phyloP scores from a whole-genome alignment of 1,140 invertebrate species.

The Vollenhovia emeryi region DNA sequence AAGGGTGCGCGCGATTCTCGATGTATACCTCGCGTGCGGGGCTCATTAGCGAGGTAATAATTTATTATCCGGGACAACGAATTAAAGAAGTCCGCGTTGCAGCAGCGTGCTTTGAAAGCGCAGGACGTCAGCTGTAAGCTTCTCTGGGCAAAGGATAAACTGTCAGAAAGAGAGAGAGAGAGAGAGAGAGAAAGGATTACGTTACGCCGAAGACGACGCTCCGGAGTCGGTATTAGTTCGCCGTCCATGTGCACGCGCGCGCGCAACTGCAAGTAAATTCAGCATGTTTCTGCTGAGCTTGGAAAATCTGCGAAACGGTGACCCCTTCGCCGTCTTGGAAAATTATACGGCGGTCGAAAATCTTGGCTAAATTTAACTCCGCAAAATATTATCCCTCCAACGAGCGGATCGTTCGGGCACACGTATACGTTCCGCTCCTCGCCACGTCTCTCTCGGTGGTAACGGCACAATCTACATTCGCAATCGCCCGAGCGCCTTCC shows the following conservation, averaged over 20 bases:
- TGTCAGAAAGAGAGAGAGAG: neutral
- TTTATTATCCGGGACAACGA: slow-evolving; percentile 23
- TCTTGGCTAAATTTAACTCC: slow-evolving; percentile 61
- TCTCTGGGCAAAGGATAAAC: slow-evolving; percentile 34
- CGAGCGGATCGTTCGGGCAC: slow-evolving; percentile 25
- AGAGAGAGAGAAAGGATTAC: slow-evolving; percentile 50
- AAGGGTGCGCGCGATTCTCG: neutral
- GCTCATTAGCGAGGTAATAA: slow-evolving; percentile 22
- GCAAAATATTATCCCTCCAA: slow-evolving; percentile 37
- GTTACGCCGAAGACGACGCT: slow-evolving; percentile 29
- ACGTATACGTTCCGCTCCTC: neutral
- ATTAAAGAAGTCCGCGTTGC: slow-evolving; percentile 35
- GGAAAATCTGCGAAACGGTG: slow-evolving; percentile 53
- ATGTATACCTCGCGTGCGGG: neutral
- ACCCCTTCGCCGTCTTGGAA: slow-evolving; percentile 44
- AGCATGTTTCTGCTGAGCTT: slow-evolving; percentile 54
- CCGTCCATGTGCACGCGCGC: neutral
- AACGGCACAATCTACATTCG: slow-evolving; percentile 24
- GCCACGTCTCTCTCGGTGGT: neutral
- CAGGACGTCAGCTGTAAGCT: slow-evolving; percentile 40
- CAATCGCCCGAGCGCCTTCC: neutral
- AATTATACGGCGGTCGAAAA: slow-evolving; percentile 46
- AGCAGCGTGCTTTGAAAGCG: slow-evolving; percentile 44
- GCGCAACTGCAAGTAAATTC: slow-evolving; percentile 59
- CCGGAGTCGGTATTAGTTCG: slow-evolving; percentile 62